A percentile compares a stretch with the other conserved stretches of the same genome.
phyloP scores from a whole-genome alignment of 2,888 invertebrate species.

The Aporophyla lueneburgensis region DNA sequence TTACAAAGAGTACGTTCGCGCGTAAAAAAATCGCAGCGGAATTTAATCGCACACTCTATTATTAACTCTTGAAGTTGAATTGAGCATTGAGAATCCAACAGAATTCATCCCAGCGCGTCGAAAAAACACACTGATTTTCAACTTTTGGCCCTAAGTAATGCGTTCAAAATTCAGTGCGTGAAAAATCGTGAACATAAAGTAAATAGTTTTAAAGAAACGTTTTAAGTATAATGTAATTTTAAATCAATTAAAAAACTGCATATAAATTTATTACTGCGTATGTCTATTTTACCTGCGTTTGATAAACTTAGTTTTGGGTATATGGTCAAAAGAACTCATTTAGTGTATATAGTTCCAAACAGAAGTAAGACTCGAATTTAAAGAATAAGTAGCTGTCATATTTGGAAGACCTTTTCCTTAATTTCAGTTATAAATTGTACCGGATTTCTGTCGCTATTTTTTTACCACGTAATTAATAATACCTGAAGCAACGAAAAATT shows the following conservation, averaged over 20 bases:
- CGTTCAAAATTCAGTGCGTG: too few relatives aligned
- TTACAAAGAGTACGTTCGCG: neutral
- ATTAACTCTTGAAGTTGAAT: too few relatives aligned
- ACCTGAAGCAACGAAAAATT: too few relatives aligned
- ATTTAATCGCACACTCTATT: too few relatives aligned
- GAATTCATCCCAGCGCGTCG: too few relatives aligned
- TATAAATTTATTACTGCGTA: too few relatives aligned
- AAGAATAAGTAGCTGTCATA: neutral
- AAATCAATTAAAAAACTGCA: neutral
- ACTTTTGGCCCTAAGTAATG: too few relatives aligned
- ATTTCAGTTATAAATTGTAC: neutral
- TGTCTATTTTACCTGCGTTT: neutral
- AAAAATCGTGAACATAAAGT: neutral
- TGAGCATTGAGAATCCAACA: too few relatives aligned
- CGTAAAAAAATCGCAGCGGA: too few relatives aligned
- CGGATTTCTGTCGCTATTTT: neutral
- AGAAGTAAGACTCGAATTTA: neutral
- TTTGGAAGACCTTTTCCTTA: neutral
- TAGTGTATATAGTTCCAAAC: neutral
- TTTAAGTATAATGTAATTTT: neutral
- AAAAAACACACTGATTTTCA: too few relatives aligned
- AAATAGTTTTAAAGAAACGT: too few relatives aligned
- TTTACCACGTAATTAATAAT: conserved; percentile 5
- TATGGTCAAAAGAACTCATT: neutral
- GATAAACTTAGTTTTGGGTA: neutral